phyloP scores from a whole-genome alignment of 1,140 invertebrate species.

The Ruditapes philippinarum region DNA sequence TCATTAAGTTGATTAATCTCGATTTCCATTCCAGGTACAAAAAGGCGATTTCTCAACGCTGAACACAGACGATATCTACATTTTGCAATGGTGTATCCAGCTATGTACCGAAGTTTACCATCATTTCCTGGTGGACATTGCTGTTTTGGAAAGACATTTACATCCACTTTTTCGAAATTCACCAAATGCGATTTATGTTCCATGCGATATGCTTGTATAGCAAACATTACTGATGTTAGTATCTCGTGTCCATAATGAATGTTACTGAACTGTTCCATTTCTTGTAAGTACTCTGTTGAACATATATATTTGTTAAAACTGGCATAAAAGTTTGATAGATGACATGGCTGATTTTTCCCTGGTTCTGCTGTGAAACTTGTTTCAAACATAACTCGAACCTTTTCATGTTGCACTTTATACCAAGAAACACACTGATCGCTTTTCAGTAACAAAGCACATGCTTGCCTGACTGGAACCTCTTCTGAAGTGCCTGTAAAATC shows the following conservation, averaged over 20 bases:
- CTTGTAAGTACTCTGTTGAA: not conserved
- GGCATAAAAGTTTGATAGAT: not conserved
- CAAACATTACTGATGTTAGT: not conserved
- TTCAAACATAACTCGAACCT: not conserved
- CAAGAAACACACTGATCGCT: not conserved
- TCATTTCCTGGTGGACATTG: not conserved
- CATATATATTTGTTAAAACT: not conserved
- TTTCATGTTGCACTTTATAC: not conserved
- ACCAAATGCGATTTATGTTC: not conserved
- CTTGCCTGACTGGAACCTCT: not conserved
- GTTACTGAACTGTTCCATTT: not conserved
- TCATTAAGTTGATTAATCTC: not conserved
- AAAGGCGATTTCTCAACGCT: not conserved
- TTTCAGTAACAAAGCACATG: not conserved
- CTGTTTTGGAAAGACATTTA: not conserved
- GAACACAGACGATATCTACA: not conserved
- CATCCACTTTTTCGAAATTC: not conserved
- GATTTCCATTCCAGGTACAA: conserved; percentile 35
- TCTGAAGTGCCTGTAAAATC: not conserved
- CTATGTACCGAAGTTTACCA: not conserved
- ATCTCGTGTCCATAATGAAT: not conserved
- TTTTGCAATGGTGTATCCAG: not conserved
- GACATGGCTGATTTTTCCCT: not conserved
- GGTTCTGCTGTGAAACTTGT: not conserved
- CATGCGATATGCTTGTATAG: not conserved